Conservation (phyloP, 1,140 invertebrate genomes). For the Oscheius sp. region DNA sequence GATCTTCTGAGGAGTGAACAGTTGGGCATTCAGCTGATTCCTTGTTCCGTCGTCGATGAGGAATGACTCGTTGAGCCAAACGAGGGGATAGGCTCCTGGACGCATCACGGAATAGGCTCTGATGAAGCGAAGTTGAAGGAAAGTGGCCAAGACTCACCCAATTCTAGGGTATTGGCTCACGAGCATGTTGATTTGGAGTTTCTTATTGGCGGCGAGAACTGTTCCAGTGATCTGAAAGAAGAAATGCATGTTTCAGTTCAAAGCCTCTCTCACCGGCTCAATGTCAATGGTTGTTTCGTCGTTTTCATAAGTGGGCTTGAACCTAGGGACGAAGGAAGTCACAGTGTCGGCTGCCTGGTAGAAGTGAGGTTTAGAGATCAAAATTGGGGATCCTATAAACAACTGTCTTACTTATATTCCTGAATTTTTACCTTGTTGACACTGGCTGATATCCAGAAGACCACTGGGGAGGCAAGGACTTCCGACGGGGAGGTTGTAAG, state of each 20-base stretch:
- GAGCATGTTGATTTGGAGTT: slow-evolving; percentile 38
- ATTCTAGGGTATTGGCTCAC: slow-evolving; percentile 20
- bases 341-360: slow-evolving; percentile 25
- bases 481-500: slow-evolving; percentile 14
- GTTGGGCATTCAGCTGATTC: slow-evolving; percentile 23
- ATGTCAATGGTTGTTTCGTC: slow-evolving; percentile 38
- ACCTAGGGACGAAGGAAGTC: slow-evolving; percentile 25
- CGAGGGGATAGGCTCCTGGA: slow-evolving; percentile 36
- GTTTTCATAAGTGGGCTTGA: slow-evolving; percentile 33
- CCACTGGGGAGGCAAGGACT: slow-evolving; percentile 28
- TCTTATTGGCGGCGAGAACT: slow-evolving; percentile 32
- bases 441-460: slow-evolving; percentile 31
- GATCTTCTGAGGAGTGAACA: slow-evolving; percentile 4
- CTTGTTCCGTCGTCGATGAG: slow-evolving; percentile 28
- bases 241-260: background rate
- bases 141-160: background rate
- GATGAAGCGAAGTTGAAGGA: background rate
- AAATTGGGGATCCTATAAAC: slow-evolving; percentile 18
- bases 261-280: slow-evolving; percentile 23
- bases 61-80: slow-evolving; percentile 35
- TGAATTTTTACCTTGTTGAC: background rate
- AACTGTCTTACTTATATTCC: background rate
- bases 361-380: slow-evolving; percentile 38
- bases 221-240: slow-evolving; percentile 36
- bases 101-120: slow-evolving; percentile 29